Evolutionary conservation across 1,140 invertebrate species (phyloP), one percentile per base, ranked within the genome.

Genomic region (Leptopilina clavipes): DNA sequence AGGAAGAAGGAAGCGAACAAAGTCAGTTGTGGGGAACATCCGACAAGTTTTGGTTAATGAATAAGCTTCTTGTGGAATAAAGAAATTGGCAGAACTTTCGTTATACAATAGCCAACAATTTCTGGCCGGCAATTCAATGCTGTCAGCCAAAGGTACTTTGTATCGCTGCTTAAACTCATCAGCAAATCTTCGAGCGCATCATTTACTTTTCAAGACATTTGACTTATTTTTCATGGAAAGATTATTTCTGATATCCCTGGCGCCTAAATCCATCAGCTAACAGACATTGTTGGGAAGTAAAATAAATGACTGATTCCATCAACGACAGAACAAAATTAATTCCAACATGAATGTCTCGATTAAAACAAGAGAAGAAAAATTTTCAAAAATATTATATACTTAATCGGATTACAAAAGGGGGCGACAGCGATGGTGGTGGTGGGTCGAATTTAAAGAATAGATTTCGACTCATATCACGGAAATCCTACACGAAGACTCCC

Each of bases 361-460:
- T 59, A 19, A 59, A 59, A n/a, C n/a, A n/a, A n/a, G n/a, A n/a
- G n/a, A 65, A 37, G 25, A 6, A 31, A 37, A 65, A 65, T 31
- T 11, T 22, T 10, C 18, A 25, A 59, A 8, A 59, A 19, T 59
- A 25, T 19, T n/a, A 22, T 14, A 59, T 17, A n/a, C 1, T 11
- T 59, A 59, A 65, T 65, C 59, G 25, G 22, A 65, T 65, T 65
- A 65, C 59, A 65, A 65, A 31, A n/a, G 11, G 14, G 12, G 11
- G 25, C 25, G 19, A n/a, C n/a, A n/a, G n/a, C n/a, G 18, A 22
- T 31, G n/a, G n/a, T n/a, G n/a, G 17, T 56, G 8, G 7, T 3
- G 10, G 54, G 54, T 56, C 52, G 22, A 65, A 19, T 65, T 65
- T 22, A 65, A 65, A 65, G 59, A 65, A 65, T 65, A 31, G 59